A percentile compares a stretch with the other conserved stretches of the same genome.
phyloP scores from a whole-genome alignment of 2,113 vertebrate genomes.

The Platysteira castanea region DNA sequence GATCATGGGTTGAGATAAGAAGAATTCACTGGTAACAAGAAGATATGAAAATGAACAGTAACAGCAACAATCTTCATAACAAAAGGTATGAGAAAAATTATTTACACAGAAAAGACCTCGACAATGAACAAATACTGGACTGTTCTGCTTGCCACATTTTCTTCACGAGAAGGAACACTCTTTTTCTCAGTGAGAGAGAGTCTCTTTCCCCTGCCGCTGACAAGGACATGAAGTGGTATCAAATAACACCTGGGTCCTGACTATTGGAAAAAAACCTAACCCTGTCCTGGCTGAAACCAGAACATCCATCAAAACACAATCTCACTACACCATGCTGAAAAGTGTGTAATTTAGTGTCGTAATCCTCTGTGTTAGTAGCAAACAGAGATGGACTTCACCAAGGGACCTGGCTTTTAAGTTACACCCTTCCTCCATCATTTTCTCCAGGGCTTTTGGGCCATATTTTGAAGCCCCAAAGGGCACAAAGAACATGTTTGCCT shows the following conservation, averaged over 20 bases:
- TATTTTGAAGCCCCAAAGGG: no score
- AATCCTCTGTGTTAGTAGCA: neutral
- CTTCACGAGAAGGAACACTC: neutral
- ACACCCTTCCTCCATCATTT: neutral
- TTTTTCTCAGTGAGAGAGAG: neutral
- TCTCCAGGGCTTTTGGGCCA: neutral
- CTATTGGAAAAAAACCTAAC: neutral
- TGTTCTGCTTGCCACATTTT: neutral
- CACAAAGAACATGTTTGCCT: neutral
- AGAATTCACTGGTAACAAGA: fast-evolving
- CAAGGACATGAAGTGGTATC: neutral
- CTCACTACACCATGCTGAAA: neutral
- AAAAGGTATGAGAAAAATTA: neutral
- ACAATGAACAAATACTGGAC: neutral
- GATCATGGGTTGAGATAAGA: neutral
- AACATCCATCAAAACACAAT: neutral
- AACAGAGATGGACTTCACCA: neutral
- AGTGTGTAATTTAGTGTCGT: neutral
- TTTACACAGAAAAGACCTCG: neutral
- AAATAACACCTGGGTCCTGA: neutral
- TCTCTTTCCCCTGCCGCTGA: neutral
- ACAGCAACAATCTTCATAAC: neutral
- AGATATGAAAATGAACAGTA: neutral
- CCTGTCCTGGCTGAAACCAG: neutral
- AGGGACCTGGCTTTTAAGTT: neutral